Base-by-base conservation (phyloP, 2,888 invertebrate species). In the Mellilla xanthometata region DNA sequence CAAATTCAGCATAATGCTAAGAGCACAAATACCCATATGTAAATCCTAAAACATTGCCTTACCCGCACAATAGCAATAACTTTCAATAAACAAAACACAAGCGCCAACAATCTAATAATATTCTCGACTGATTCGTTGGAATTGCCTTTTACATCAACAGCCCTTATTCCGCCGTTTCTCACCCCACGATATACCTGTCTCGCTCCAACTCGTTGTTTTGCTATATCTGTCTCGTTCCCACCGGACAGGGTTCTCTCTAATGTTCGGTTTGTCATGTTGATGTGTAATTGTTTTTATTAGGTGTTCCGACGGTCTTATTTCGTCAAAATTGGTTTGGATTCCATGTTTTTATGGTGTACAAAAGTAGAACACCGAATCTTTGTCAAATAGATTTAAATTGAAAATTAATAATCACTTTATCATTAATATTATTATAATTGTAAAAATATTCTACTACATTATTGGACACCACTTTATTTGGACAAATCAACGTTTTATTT, bases 81-180 rank as follows among this genome's bases (percentile, higher is more conserved):
- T 39, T 28, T 27, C 29, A 39, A 49, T 49, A 49, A 45, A 49
- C 15, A 35, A 38, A 46, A 50, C 50, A 50, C 58, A 35, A 51
- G 49, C 38, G 34, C 39, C 39, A 39, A 59, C 55, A 61, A 65
- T 63, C 58, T 57, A 56, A 61, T 60, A 54, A 61, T 58, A 54
- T 56, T 50, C 46, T 52, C 56, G 53, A 58, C 62, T 62, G 53
- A 70, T 66, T 65, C 68, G 60, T 54, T 54, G 44, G 56, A 69
- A 69, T 71, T 61, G 66, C 65, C 66, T 62, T 68, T 60, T 56
- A 64, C 64, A 66, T 56, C 53, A 54, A 60, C 60, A 54, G 60
- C 64, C 68, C 67, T 59, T 64, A 61, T 64, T 39, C 43, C 28
- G 39, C 35, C 35, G 13, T 54, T 62, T 59, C 60, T 60, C 58